Percentiles rank a stretch among this genome's conserved stretches.
Evolutionary conservation across 2,113 vertebrate species (phyloP).

Genomic region (Grantiella picta): DNA sequence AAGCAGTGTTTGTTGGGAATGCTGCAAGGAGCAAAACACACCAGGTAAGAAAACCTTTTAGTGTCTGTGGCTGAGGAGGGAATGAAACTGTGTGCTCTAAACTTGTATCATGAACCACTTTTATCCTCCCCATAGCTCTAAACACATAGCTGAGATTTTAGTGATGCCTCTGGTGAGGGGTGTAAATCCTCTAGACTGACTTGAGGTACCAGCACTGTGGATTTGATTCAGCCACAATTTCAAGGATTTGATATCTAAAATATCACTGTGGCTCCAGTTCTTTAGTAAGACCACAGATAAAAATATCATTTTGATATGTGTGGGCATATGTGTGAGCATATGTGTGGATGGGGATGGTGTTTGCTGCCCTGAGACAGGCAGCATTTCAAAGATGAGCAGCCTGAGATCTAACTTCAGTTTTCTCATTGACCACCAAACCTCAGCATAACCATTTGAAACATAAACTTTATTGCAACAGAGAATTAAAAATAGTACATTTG

Average conservation of each 20-base stretch:
- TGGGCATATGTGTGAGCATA: neutral
- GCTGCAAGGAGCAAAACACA: neutral
- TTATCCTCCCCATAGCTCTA: neutral
- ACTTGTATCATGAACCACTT: neutral
- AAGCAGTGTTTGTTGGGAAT: neutral
- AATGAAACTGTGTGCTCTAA: neutral
- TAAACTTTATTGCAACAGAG: slow-evolving; percentile 78
- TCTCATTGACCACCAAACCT: slow-evolving; percentile 35
- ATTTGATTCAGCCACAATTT: neutral
- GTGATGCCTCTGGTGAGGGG: neutral
- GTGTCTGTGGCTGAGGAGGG: neutral
- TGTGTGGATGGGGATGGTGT: rapidly evolving
- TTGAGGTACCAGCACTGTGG: rapidly evolving
- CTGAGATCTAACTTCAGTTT: neutral
- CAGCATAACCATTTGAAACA: slow-evolving; percentile 68
- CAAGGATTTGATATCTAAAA: neutral
- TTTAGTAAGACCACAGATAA: neutral
- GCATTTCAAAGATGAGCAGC: neutral
- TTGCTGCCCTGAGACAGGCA: neutral
- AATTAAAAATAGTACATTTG: slow-evolving; percentile 77
- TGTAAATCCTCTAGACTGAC: neutral
- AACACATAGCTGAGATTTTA: neutral
- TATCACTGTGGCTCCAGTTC: neutral
- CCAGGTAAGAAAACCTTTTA: neutral
- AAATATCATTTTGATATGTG: neutral